Evolutionary conservation across 2,797 vertebrate genomes (phyloP), one percentile per base, ranked within the genome.

Genomic region (Pampus argenteus): DNA sequence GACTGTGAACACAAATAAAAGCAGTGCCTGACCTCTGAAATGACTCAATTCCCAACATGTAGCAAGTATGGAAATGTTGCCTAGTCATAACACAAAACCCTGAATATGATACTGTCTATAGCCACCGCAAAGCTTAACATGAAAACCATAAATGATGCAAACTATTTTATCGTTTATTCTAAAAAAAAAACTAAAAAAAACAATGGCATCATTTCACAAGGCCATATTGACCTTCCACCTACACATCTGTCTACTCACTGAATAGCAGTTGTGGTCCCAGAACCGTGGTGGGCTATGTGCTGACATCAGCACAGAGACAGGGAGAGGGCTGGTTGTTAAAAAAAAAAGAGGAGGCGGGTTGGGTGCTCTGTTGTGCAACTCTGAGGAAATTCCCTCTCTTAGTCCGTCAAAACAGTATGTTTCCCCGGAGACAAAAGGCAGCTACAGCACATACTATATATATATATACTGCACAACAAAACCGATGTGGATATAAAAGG

Each of bases 301-400:
- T 92, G 89, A 91, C 90, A 92, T 93, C 86, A 90, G 90, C 88
- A 81, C 28, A 67, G 48, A 57, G 63, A 58, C 68, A 58, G 48
- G 13, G 71, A 78, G 70, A 60, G 50, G 48, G 63, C 65, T 72
- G 65, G 50, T 9, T 71, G 75, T 71, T 76, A 52, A 48, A 52
- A 47, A 48, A 52, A 47, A 50, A 67, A 61, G 57, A 52, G 58
- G 57, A 74, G 82, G 78, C 65, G 76, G 74, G 71, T 71, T 68
- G 78, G 81, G 59, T 63, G 66, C 68, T 81, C 77, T 74, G 83
- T 85, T 87, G 79, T 89, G 86, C 81, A 83, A 90, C 76, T 81
- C 67, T 38, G 56, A 88, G 86, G 85, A 92, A 89, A 92, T 85
- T 87, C 86, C 89, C 79, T 87, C 74, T 78, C 74, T 76, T 65